Evolutionary conservation across 1,140 invertebrate genomes (phyloP), one percentile per base, ranked within the genome.

Genomic region (Zaprionus taronus): DNA sequence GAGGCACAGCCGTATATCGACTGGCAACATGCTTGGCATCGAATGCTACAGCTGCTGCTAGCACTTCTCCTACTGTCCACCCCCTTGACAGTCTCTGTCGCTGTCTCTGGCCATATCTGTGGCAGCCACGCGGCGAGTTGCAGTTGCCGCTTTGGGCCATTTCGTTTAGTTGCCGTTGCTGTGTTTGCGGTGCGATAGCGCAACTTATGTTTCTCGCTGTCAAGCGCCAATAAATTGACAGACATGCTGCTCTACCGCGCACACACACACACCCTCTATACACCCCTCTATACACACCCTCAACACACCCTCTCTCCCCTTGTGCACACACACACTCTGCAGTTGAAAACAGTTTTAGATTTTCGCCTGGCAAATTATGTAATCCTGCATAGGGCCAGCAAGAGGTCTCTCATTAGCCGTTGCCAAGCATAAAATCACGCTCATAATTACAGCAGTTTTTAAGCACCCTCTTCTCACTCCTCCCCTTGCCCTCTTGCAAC

Each of bases 161-260:
- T 78, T 44, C 57, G 61, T 64, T 66, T 65, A 66, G 49, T 60
- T 77, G 60, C 7, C 78, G 75, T 64, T 66, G 36, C 67, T 66
- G 36, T 91, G 85, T 74, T 81, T 68, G 81, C 77, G 79, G 79
- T 66, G 73, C 77, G 86, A 90, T 91, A 91, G 85, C 67, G 81
- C 79, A 85, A 91, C 85, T 90, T 90, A 90, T 90, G 86, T 77
- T 90, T 80, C 63, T 69, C 69, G 72, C 79, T 83, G 81, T 76
- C 83, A 76, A 57, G 68, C 34, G 71, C 81, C 74, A 84, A 89
- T 89, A 89, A 89, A 89, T 89, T 90, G 81, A 90, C 62, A 72
- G 72, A 80, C 76, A 72, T 49, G 58, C 53, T 61, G 56, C 67
- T 44, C 38, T 38, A 26, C 49, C 64, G n/a, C 38, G n/a, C 20